Evolutionary conservation across 2,797 vertebrate species (phyloP).

Genomic region (Cetoscarus ocellatus): DNA sequence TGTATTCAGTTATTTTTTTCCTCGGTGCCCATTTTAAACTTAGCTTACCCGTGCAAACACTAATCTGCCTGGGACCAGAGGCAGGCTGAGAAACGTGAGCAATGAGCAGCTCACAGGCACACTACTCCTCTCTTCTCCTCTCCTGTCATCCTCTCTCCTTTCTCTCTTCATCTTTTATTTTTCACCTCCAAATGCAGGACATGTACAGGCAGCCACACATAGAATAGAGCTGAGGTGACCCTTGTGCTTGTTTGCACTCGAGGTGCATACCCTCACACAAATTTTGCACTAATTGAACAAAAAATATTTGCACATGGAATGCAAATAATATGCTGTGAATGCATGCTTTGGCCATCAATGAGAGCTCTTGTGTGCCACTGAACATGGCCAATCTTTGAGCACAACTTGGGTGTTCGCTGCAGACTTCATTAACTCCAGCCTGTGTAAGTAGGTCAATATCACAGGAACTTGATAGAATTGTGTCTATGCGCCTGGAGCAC

Average conservation of each 20-base stretch:
- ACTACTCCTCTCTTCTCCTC: conserved; percentile 14
- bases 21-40: conserved; percentile 60
- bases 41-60: conserved; percentile 63
- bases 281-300: background rate
- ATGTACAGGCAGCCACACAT: background rate
- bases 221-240: background rate
- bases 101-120: conserved; percentile 67
- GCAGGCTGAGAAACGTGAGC: conserved; percentile 80
- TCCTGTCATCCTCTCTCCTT: background rate
- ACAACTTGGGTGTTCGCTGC: conserved; percentile 44
- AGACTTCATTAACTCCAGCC: conserved; percentile 60
- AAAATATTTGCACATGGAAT: background rate
- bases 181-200: conserved; percentile 13
- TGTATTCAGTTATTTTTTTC: conserved; percentile 16
- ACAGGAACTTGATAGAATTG: conserved; percentile 63
- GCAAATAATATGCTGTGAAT: background rate
- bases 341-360: background rate
- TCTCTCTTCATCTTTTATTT: conserved; percentile 12
- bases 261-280: background rate
- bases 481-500: conserved; percentile 57
- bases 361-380: conserved; percentile 7
- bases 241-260: conserved; percentile 5
- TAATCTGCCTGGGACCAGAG: conserved; percentile 77
- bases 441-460: conserved; percentile 79
- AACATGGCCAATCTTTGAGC: conserved; percentile 19